These are phyloP conservation scores for Poeciliopsis prolifica DNA, from an alignment of 2,113 vertebrate genomes.

Conservation along the genomic window DNA sequence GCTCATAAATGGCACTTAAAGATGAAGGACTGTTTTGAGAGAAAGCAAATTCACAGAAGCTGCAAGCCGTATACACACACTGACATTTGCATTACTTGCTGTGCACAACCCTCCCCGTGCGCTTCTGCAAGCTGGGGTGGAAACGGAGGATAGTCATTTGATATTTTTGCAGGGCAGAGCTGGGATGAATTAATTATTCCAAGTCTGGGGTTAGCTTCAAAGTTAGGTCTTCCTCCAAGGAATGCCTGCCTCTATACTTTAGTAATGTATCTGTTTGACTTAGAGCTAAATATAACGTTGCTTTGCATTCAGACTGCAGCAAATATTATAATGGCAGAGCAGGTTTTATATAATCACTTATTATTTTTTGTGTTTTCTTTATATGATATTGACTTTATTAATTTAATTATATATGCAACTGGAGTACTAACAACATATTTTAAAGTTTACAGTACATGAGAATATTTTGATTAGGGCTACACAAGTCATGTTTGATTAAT, in stretches of 20 bases:
- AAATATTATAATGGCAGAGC: constrained; percentile 25
- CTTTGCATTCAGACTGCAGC: constrained; percentile 15
- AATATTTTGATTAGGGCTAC: constrained; percentile 1
- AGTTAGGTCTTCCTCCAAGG: constrained; percentile 40
- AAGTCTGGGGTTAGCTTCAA: constrained; percentile 37
- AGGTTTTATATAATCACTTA: constrained; percentile 12
- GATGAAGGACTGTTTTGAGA: constrained; percentile 25
- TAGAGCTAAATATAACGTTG: constrained; percentile 33
- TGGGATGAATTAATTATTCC: constrained; percentile 47
- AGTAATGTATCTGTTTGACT: constrained; percentile 34
- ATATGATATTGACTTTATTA: background rate
- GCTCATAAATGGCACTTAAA: constrained; percentile 14
- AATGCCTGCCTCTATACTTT: constrained; percentile 23
- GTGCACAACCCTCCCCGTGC: constrained; percentile 5
- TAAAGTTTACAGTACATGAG: background rate
- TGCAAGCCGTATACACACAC: background rate
- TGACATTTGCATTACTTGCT: constrained; percentile 23
- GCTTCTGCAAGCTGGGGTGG: constrained; percentile 5
- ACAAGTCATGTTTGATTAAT: constrained; percentile 6
- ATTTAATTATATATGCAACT: background rate
- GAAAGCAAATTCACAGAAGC: constrained; percentile 10
- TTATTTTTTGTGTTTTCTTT: background rate
- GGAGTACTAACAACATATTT: background rate
- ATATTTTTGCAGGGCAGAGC: constrained; percentile 33
- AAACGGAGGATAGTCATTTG: constrained; percentile 40